Evolutionary conservation across 2,113 vertebrate species (phyloP).

Genomic region (Gallinago paraguaiae): DNA sequence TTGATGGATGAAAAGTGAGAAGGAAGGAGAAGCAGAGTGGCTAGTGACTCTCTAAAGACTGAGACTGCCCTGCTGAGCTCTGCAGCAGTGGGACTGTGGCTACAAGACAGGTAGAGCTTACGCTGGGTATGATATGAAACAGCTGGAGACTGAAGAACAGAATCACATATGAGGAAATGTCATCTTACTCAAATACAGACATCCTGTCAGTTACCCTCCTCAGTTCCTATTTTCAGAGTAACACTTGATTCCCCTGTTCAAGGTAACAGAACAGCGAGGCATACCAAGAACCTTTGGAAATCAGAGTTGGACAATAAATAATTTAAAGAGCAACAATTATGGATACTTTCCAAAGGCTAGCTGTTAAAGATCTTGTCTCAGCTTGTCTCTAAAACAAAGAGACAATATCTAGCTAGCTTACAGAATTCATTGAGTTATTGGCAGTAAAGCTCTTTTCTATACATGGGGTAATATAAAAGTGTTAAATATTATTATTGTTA

Average conservation of each 20-base stretch:
- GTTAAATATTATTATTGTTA: background rate
- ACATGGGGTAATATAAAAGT: background rate
- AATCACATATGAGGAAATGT: background rate
- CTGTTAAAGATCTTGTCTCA: background rate
- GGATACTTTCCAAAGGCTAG: background rate
- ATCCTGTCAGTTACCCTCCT: background rate
- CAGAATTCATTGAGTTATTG: background rate
- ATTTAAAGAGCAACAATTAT: background rate
- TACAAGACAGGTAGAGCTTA: background rate
- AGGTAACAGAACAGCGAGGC: background rate
- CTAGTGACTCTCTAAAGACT: background rate
- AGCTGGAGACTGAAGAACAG: background rate
- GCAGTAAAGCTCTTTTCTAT: background rate
- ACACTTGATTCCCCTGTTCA: background rate
- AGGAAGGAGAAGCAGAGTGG: background rate
- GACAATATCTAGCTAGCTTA: background rate
- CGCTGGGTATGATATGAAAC: fast-evolving
- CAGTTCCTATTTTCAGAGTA: background rate
- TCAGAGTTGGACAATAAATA: background rate
- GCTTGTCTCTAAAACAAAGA: background rate
- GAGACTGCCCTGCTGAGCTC: background rate
- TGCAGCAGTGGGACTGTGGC: background rate
- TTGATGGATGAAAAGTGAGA: background rate
- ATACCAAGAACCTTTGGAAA: background rate
- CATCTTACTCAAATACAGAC: background rate